Evolutionary conservation across 1,140 invertebrate genomes (phyloP).

Genomic region (Dendrolimus kikuchii): DNA sequence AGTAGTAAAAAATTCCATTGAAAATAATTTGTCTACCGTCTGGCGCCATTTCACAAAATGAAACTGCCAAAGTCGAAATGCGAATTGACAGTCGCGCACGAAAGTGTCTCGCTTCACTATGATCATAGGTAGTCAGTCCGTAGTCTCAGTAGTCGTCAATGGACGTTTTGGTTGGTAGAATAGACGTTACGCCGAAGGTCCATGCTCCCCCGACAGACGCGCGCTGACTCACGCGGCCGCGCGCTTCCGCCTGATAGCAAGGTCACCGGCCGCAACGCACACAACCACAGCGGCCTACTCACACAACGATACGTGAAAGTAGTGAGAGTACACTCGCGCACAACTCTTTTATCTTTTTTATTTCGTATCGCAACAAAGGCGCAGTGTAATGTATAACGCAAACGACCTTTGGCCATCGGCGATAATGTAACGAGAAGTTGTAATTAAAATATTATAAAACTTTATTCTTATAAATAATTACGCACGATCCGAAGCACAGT

Average conservation of each 20-base stretch:
- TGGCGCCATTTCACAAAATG: no score
- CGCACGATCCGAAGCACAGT: not conserved
- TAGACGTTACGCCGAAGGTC: constrained; percentile 37
- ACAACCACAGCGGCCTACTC: constrained; percentile 21
- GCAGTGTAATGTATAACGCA: not conserved
- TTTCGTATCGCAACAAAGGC: constrained; percentile 5
- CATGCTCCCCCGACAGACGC: constrained; percentile 59
- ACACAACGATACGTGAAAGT: constrained; percentile 51
- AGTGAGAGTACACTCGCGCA: constrained; percentile 62
- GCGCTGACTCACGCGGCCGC: constrained; percentile 61
- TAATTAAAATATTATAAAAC: not conserved
- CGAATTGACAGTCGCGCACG: no score
- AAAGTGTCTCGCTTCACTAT: no score
- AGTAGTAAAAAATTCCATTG: not conserved
- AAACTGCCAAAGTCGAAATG: no score
- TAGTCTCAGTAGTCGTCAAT: constrained; percentile 1
- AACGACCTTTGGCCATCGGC: constrained; percentile 8
- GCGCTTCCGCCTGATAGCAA: constrained; percentile 70
- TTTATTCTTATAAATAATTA: constrained; percentile 1
- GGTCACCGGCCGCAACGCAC: constrained; percentile 61
- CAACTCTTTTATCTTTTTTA: constrained; percentile 16
- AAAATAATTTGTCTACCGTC: no score
- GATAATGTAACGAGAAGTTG: constrained; percentile 10
- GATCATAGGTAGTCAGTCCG: no score
- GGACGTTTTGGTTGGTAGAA: constrained; percentile 23